Evolutionary conservation across 2,888 invertebrate species (phyloP).

Genomic region (Acleris emargana): DNA sequence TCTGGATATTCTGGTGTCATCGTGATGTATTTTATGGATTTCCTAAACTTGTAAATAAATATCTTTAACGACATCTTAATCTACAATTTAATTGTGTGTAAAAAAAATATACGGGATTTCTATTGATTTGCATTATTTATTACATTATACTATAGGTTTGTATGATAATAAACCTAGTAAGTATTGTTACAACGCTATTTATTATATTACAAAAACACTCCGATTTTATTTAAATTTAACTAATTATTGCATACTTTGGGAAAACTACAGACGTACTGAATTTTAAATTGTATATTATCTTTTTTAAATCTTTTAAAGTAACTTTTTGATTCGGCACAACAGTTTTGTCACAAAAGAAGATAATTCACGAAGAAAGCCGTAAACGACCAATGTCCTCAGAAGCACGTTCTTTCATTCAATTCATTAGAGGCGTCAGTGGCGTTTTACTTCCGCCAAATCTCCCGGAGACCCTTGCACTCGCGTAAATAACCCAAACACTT

Average conservation of each 20-base stretch:
- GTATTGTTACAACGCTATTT: slow-evolving; percentile 16
- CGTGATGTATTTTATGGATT: slow-evolving; percentile 41
- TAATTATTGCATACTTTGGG: not conserved
- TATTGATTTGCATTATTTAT: slow-evolving; percentile 32
- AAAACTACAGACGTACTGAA: not conserved
- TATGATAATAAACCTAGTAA: slow-evolving; percentile 24
- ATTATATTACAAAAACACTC: slow-evolving; percentile 6
- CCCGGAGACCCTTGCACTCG: slow-evolving; percentile 42
- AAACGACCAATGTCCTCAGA: not conserved
- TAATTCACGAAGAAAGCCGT: not conserved
- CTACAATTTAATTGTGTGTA: slow-evolving; percentile 49
- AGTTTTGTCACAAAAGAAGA: too few species aligned
- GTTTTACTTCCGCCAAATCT: slow-evolving; percentile 42
- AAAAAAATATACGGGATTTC: slow-evolving; percentile 51
- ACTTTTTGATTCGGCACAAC: too few species aligned
- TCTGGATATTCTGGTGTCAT: slow-evolving; percentile 31
- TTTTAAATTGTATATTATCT: not conserved
- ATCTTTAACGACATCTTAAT: slow-evolving; percentile 50
- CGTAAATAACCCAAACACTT: slow-evolving; percentile 67
- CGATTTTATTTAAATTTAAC: not conserved
- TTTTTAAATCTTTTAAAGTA: too few species aligned
- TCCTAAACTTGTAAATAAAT: slow-evolving; percentile 53
- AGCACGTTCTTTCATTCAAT: slow-evolving; percentile 36
- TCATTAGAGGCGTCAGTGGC: slow-evolving; percentile 33
- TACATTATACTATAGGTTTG: slow-evolving; percentile 3